phyloP scores from a whole-genome alignment of 1,140 invertebrate species.

The Musca domestica region DNA sequence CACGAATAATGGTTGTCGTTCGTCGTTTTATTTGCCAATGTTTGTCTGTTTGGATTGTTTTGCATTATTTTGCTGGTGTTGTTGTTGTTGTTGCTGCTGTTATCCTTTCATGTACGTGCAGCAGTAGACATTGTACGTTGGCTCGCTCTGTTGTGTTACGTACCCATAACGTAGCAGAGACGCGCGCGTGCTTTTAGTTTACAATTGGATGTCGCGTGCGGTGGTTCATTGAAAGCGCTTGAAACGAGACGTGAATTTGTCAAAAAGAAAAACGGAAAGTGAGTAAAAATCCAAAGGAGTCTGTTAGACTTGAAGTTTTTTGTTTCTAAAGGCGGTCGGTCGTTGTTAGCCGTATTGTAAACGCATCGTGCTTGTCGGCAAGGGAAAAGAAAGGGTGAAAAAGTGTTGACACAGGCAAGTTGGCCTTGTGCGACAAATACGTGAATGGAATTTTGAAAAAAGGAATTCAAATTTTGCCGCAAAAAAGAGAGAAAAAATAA shows the following conservation, averaged over 20 bases:
- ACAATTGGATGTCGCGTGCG: conserved; percentile 15
- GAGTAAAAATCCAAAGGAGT: too few relatives aligned
- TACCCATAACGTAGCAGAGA: neutral
- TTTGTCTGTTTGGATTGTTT: neutral
- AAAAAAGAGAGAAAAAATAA: too few relatives aligned
- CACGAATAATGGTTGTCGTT: neutral
- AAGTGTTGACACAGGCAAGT: neutral
- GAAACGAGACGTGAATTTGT: neutral
- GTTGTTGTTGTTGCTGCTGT: neutral
- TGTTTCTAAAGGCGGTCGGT: too few relatives aligned
- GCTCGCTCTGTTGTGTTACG: too few relatives aligned
- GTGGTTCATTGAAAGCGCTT: neutral
- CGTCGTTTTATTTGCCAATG: too few relatives aligned
- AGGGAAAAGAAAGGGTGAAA: neutral
- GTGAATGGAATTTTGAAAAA: too few relatives aligned
- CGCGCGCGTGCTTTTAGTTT: conserved; percentile 13
- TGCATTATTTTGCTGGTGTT: neutral
- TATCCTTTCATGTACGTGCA: neutral
- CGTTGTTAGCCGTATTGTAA: neutral
- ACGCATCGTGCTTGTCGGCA: neutral
- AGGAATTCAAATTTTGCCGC: too few relatives aligned
- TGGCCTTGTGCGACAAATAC: too few relatives aligned
- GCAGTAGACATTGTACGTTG: neutral
- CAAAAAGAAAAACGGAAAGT: too few relatives aligned
- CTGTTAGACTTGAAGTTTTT: too few relatives aligned